Evolutionary conservation across 2,888 invertebrate species (phyloP).

Genomic region (Lissonota sp.): DNA sequence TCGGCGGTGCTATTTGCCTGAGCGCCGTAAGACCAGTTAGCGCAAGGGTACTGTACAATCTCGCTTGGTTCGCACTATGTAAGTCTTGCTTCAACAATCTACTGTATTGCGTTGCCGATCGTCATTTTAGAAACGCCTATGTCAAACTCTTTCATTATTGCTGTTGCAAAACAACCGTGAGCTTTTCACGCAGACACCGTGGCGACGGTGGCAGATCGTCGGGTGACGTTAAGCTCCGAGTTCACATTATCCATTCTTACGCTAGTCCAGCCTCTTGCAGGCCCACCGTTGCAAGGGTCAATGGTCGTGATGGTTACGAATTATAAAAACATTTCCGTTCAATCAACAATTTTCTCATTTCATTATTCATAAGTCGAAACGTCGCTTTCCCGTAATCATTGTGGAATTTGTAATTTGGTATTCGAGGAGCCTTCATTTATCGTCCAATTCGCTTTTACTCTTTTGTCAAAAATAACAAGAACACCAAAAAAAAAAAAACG

Average conservation of each 20-base stretch:
- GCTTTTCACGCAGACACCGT: slow-evolving; percentile 87
- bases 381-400: too few relatives aligned
- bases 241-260: slow-evolving; percentile 90
- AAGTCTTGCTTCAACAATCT: slow-evolving; percentile 89
- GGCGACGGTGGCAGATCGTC: slow-evolving; percentile 84
- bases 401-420: neutral
- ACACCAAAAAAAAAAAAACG: slow-evolving; percentile 36
- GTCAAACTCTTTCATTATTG: slow-evolving; percentile 91
- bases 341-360: slow-evolving; percentile 11
- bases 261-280: slow-evolving; percentile 85
- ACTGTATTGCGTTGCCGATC: slow-evolving; percentile 88
- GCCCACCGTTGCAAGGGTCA: slow-evolving; percentile 82
- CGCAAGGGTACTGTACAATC: slow-evolving; percentile 87
- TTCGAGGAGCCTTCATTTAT: neutral
- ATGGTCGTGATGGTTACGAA: slow-evolving; percentile 86
- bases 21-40: slow-evolving; percentile 85
- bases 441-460: slow-evolving; percentile 6
- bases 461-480: slow-evolving; percentile 4
- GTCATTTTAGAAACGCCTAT: slow-evolving; percentile 89
- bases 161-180: slow-evolving; percentile 91
- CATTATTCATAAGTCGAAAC: neutral
- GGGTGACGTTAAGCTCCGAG: slow-evolving; percentile 87
- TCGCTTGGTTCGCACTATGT: slow-evolving; percentile 89
- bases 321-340: slow-evolving; percentile 77
- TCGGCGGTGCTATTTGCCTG: slow-evolving; percentile 86